phyloP scores from a whole-genome alignment of 2,888 invertebrate genomes.

The Drosophila meridionalis region DNA sequence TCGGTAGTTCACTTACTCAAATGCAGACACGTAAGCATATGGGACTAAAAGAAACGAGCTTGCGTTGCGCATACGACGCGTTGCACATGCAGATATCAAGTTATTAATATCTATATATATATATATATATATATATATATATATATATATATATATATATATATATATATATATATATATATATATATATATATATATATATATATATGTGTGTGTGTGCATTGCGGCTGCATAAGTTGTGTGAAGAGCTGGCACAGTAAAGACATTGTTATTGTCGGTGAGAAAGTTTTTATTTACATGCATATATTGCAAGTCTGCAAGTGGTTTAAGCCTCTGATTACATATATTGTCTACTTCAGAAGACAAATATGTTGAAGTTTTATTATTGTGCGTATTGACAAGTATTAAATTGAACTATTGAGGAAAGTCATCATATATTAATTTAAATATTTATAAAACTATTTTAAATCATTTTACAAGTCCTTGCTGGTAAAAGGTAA shows the following conservation, averaged over 20 bases:
- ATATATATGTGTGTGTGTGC: background rate
- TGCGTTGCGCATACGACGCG: conserved; percentile 71
- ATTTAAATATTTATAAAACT: background rate
- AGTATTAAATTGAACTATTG: background rate
- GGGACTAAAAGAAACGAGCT: conserved; percentile 20
- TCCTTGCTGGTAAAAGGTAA: no score
- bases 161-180: conserved; percentile 8
- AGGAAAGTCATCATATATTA: background rate
- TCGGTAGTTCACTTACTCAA: conserved; percentile 39
- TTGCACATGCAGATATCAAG: conserved; percentile 54
- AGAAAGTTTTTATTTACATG: background rate
- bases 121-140: background rate
- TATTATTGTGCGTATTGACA: background rate
- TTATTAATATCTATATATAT: conserved; percentile 46
- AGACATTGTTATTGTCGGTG: conserved; percentile 4
- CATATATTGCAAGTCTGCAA: background rate
- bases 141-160: conserved; percentile 31
- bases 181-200: conserved; percentile 28
- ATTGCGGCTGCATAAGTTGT: conserved; percentile 23
- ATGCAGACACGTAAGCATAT: conserved; percentile 56
- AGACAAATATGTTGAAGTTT: background rate
- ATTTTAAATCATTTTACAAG: background rate
- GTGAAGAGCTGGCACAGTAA: background rate
- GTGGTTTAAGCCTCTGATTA: conserved; percentile 1
- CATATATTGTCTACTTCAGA: background rate